Base-by-base conservation (phyloP, 1,140 invertebrate genomes). In the Drosophila lacteicornis region DNA sequence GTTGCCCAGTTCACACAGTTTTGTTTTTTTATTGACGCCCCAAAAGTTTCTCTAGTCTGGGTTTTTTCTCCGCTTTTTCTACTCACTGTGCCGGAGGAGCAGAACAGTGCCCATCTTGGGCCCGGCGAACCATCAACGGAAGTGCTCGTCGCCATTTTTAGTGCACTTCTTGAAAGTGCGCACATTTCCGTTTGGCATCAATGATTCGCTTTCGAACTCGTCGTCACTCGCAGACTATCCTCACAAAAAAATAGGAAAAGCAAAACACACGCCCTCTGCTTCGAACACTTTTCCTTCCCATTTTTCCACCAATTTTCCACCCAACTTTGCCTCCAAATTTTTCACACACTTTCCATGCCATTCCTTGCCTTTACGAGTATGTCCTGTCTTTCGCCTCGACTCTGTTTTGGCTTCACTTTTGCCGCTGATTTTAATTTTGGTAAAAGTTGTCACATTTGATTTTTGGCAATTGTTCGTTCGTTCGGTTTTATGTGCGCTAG, bases 361-460 rank as follows among this genome's bases (percentile, higher is more conserved):
- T 67, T 50, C 38, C 55, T 36, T 33, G 57, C 19, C 50, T 43
- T 70, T 25, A 22, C 22, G 22, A 22, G n/a, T 43, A 45, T 63
- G 36, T 45, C 11, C 50, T 45, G 19, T 51, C 53, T 27, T 36
- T 13, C 19, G 30, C 15, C 25, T 8, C 45, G 40, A 30, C 43
- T 49, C 71, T 76, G 73, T 76, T 68, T 69, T 82, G 79, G 79
- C 77, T 75, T 81, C 33, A 56, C 74, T 79, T 84, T 81, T 69
- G 78, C 80, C 80, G 84, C 74, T 75, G 85, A 88, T 88, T 90
- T 88, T 88, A 88, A 88, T 88, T 88, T 88, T 84, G 81, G 84
- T 90, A 90, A 88, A 88, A 88, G 84, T 90, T 88, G 84, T 88
- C 85, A 88, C 84, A 90, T 88, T 88, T 88, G 84, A 88, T 88